Conservation (phyloP, 2,797 vertebrate species). For the Hafferia zeledoni region DNA sequence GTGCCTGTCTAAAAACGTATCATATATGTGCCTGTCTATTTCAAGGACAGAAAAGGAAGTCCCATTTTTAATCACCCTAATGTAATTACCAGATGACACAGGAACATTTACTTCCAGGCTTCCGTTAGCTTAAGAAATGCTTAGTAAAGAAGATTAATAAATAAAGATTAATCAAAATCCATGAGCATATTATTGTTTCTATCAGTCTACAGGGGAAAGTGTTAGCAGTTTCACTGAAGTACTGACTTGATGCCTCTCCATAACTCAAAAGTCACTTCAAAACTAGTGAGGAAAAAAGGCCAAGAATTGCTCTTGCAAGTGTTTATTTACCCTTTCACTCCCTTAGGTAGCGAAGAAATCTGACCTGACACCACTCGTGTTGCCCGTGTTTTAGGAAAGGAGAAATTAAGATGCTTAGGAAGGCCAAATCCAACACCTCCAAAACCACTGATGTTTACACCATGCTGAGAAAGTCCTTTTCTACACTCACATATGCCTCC, state of each 20-base stretch:
- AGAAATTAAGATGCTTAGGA: background rate
- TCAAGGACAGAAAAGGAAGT: background rate
- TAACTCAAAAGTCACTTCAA: background rate
- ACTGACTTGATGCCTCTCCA: background rate
- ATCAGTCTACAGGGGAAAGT: background rate
- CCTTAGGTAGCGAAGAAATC: background rate
- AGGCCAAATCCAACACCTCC: background rate
- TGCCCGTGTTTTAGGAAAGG: background rate
- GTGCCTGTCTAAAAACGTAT: background rate
- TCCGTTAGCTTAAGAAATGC: background rate
- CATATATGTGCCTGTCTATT: background rate
- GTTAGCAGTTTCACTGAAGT: background rate
- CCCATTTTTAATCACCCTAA: conserved; percentile 1
- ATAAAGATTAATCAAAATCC: background rate
- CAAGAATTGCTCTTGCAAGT: background rate
- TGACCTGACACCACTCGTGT: background rate
- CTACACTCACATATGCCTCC: background rate
- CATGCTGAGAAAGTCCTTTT: background rate
- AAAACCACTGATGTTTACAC: background rate
- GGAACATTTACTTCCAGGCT: background rate
- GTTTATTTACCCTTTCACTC: background rate
- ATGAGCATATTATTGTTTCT: background rate
- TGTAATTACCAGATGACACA: background rate
- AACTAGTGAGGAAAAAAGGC: background rate
- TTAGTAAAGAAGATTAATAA: background rate